Conservation (phyloP, 2,797 vertebrate species). For the Falco novaeseelandiae region DNA sequence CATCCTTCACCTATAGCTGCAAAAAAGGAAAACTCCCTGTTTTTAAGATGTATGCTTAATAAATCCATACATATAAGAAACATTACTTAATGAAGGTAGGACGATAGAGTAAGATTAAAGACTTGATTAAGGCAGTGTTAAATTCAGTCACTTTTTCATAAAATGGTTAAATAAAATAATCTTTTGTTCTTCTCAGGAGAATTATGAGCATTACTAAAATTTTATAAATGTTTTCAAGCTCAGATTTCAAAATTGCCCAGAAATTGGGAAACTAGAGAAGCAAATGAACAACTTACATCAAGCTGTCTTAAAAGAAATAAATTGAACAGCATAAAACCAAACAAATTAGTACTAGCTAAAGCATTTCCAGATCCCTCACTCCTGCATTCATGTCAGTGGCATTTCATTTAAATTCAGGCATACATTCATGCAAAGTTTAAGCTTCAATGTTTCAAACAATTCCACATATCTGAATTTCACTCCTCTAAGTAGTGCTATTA, state of each 20-base stretch:
- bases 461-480: not conserved
- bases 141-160: not conserved
- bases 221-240: slow-evolving; percentile 7
- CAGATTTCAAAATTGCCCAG: slow-evolving; percentile 9
- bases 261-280: slow-evolving; percentile 2
- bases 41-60: not conserved
- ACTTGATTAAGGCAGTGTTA: not conserved
- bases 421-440: not conserved
- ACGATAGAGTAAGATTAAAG: not conserved
- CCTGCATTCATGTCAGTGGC: not conserved
- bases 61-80: not conserved
- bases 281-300: not conserved
- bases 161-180: not conserved
- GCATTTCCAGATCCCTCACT: not conserved
- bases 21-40: not conserved
- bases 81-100: not conserved
- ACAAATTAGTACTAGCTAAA: not conserved
- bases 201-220: not conserved
- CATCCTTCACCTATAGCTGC: not conserved
- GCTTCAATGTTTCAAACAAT: not conserved
- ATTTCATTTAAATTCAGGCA: not conserved
- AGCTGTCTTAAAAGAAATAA: slow-evolving; percentile 12
- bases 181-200: not conserved
- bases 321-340: not conserved
- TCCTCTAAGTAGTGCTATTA: not conserved